Evolutionary conservation across 2,888 invertebrate genomes (phyloP).

Genomic region (Drosophila testacea): DNA sequence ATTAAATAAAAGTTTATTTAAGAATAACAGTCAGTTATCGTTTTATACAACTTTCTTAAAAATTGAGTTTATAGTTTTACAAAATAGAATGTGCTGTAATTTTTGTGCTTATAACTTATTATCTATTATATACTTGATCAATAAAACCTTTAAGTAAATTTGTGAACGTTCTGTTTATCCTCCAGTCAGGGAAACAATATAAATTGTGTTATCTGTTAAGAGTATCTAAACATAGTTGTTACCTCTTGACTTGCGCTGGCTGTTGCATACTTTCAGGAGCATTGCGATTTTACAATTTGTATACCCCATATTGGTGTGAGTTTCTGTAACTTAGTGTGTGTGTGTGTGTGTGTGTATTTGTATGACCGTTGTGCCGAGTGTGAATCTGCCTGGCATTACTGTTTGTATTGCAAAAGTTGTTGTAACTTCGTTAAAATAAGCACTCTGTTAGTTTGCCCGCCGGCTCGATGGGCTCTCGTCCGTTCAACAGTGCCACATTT

Average conservation of each 20-base stretch:
- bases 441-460: constrained; percentile 78
- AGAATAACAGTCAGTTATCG: too few species aligned
- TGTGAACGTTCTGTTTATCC: background rate
- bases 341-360: constrained; percentile 29
- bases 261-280: constrained; percentile 71
- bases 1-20: too few species aligned
- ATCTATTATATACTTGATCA: too few species aligned
- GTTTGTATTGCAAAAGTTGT: constrained; percentile 81
- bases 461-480: constrained; percentile 67
- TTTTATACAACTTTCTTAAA: too few species aligned
- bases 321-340: constrained; percentile 10
- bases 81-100: too few species aligned
- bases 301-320: constrained; percentile 37
- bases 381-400: constrained; percentile 79
- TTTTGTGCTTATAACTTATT: too few species aligned
- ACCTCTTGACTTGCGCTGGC: background rate
- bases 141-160: background rate
- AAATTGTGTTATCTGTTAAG: constrained; percentile 16
- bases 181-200: background rate
- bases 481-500: constrained; percentile 32
- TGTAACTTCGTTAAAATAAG: constrained; percentile 82
- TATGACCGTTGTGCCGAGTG: constrained; percentile 68
- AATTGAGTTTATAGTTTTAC: too few species aligned
- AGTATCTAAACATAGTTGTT: constrained; percentile 20
- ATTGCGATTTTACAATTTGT: constrained; percentile 59